phyloP scores from a whole-genome alignment of 1,140 invertebrate genomes.

The Anastatus disparis region DNA sequence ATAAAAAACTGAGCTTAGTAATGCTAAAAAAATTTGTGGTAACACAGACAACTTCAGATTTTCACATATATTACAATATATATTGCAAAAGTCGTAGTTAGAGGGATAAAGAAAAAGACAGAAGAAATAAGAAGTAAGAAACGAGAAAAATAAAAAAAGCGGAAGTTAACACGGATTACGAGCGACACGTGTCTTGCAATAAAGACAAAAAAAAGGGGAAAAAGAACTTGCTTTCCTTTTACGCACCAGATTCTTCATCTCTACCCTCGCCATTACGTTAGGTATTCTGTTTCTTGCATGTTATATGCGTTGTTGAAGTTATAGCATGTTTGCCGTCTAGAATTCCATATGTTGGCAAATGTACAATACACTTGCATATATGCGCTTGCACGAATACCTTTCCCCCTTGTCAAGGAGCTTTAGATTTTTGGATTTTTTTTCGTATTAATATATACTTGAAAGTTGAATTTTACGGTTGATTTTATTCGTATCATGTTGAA shows the following conservation, averaged over 20 bases:
- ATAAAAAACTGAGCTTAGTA: slow-evolving; percentile 23
- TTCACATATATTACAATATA: slow-evolving; percentile 46
- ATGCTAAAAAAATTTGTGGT: background rate
- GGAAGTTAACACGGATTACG: slow-evolving; percentile 36
- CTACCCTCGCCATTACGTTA: background rate
- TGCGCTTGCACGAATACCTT: background rate
- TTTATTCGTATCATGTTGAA: no score
- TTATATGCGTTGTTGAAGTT: background rate
- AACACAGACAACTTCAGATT: slow-evolving; percentile 39
- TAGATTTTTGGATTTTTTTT: no score
- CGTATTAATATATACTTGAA: no score
- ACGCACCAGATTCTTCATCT: background rate
- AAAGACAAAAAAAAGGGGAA: no score
- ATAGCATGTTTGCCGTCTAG: background rate
- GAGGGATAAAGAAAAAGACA: slow-evolving; percentile 3
- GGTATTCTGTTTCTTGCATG: background rate
- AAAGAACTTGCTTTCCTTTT: background rate
- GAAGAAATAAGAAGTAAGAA: background rate
- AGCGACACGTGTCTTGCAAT: slow-evolving; percentile 32
- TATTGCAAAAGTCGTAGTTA: slow-evolving; percentile 1
- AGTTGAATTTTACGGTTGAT: no score
- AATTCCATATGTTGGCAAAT: background rate
- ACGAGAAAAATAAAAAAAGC: slow-evolving; percentile 8
- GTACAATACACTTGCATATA: background rate
- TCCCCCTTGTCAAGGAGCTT: no score